Conservation (phyloP, 2,113 vertebrate genomes). For the Heterocephalus glaber region DNA sequence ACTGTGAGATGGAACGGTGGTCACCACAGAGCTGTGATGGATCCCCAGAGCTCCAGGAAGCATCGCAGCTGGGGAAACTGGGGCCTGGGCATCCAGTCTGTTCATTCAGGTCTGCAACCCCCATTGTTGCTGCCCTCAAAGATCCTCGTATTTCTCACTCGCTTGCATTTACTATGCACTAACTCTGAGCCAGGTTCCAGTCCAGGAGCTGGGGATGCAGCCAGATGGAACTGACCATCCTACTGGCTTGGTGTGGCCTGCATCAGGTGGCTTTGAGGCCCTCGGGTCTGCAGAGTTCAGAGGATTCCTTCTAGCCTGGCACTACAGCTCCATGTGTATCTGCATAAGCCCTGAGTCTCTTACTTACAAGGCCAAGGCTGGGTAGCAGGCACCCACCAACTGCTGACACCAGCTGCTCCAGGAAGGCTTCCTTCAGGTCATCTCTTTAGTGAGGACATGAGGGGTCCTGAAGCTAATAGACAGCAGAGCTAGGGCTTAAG, state of each 20-base stretch:
- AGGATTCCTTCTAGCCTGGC: not conserved
- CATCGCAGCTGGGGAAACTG: accelerated
- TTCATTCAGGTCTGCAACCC: not conserved
- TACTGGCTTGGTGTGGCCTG: accelerated
- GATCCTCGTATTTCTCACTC: not conserved
- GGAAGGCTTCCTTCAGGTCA: not conserved
- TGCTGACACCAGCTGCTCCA: not conserved
- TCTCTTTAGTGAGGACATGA: accelerated
- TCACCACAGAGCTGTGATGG: not conserved
- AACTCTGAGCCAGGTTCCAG: not conserved
- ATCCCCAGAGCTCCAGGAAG: not conserved
- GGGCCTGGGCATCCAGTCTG: not conserved
- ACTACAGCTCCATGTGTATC: not conserved
- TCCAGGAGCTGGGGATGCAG: accelerated
- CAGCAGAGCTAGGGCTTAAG: not conserved
- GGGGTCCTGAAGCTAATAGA: not conserved
- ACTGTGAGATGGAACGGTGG: not conserved
- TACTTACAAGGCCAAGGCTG: too few relatives aligned
- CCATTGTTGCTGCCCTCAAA: not conserved
- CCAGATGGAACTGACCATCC: too few relatives aligned
- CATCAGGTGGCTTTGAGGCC: accelerated
- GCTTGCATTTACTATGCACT: too few relatives aligned
- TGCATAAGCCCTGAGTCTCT: not conserved
- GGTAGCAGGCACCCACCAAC: accelerated
- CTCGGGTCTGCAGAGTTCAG: not conserved